phyloP scores from a whole-genome alignment of 2,797 vertebrate genomes.

The Falco concolor region DNA sequence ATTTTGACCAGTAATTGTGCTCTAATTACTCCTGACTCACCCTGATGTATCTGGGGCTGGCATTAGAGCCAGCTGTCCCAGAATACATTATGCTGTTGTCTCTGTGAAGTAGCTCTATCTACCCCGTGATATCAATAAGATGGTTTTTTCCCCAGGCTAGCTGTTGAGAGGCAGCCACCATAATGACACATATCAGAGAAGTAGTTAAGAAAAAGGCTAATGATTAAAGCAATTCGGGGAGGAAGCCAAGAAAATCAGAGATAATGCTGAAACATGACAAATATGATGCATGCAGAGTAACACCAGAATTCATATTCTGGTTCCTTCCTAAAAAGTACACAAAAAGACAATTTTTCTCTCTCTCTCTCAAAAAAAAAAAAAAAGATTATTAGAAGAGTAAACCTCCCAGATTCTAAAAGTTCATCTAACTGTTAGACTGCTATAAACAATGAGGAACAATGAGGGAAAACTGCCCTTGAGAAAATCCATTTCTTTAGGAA shows the following conservation, averaged over 20 bases:
- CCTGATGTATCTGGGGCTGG: background rate
- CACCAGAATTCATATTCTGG: background rate
- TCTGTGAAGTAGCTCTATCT: background rate
- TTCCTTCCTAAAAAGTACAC: background rate
- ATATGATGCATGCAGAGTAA: background rate
- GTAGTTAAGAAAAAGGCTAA: constrained; percentile 14
- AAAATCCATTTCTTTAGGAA: background rate
- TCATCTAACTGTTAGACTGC: background rate
- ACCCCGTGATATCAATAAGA: background rate
- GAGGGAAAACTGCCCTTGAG: background rate
- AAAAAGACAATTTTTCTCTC: background rate
- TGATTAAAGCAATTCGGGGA: constrained; percentile 15
- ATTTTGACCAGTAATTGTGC: constrained; percentile 34
- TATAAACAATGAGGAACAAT: background rate
- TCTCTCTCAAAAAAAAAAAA: background rate
- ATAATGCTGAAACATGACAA: constrained; percentile 6
- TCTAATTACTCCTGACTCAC: constrained; percentile 37
- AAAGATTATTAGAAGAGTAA: background rate
- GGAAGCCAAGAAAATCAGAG: constrained; percentile 32
- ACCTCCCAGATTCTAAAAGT: background rate
- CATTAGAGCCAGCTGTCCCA: constrained; percentile 5
- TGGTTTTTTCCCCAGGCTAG: background rate
- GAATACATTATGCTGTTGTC: background rate
- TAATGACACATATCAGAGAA: background rate
- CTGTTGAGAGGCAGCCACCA: background rate